A percentile compares a stretch with the other conserved stretches of the same genome.
phyloP scores from a whole-genome alignment of 35 echinoderm and acorn worm genomes.

The Ophiothrix spiculata region DNA sequence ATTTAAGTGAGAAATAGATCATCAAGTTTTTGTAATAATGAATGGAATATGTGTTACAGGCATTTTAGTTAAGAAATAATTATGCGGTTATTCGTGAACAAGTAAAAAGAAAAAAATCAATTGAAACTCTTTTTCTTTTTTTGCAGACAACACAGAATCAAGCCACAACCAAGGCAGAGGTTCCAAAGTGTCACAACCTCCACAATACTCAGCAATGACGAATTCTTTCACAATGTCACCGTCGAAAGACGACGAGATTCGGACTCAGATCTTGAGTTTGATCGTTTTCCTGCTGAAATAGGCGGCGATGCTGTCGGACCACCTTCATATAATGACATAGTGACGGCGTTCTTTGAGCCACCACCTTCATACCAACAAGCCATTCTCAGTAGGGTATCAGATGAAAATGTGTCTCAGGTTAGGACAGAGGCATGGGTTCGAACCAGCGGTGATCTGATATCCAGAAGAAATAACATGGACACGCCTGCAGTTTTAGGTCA shows the following conservation, averaged over 20 bases:
- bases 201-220: conserved; percentile 11
- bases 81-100: not conserved
- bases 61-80: not conserved
- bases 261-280: not conserved
- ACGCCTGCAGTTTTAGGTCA: not conserved
- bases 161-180: not conserved
- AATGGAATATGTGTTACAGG: not conserved
- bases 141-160: not conserved
- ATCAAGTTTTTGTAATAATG: not conserved
- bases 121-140: not conserved
- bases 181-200: conserved; percentile 3
- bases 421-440: not conserved
- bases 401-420: not conserved
- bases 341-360: not conserved
- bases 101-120: not conserved
- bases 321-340: not conserved
- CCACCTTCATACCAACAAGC: not conserved
- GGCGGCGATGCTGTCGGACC: not conserved
- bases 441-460: not conserved
- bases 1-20: not conserved
- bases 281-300: not conserved
- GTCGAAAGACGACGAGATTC: not conserved
- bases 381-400: not conserved
- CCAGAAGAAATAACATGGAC: not conserved
- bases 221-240: not conserved